Percentiles rank a stretch among this genome's conserved stretches.
Conservation (phyloP, 2,888 invertebrate genomes). For the Tetropium fuscum region DNA sequence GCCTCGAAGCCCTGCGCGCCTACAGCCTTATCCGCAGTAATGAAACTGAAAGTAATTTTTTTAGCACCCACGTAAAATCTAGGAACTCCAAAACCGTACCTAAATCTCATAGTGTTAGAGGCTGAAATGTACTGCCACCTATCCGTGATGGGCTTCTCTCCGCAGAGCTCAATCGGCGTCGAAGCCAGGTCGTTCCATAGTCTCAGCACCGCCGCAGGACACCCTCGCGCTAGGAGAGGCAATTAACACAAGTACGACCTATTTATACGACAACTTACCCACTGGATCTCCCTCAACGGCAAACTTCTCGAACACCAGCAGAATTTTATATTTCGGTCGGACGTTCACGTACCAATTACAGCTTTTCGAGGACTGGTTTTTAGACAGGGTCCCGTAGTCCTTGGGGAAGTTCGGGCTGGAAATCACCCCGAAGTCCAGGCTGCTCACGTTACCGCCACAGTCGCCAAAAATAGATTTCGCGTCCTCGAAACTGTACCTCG, state of each 20-base stretch:
- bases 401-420: slow-evolving; percentile 92
- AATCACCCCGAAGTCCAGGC: slow-evolving; percentile 84
- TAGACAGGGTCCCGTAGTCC: slow-evolving; percentile 87
- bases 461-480: slow-evolving; percentile 92
- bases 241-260: not conserved
- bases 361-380: slow-evolving; percentile 84
- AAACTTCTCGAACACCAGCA: slow-evolving; percentile 92
- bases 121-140: slow-evolving; percentile 90
- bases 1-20: slow-evolving; percentile 95
- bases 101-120: slow-evolving; percentile 87
- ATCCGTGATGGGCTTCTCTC: slow-evolving; percentile 80
- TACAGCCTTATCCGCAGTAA: slow-evolving; percentile 94
- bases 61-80: slow-evolving; percentile 45
- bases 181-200: slow-evolving; percentile 88
- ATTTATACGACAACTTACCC: slow-evolving; percentile 68
- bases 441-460: slow-evolving; percentile 92
- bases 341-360: slow-evolving; percentile 98
- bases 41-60: slow-evolving; percentile 76
- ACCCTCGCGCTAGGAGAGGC: slow-evolving; percentile 79
- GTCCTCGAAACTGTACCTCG: slow-evolving; percentile 91
- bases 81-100: no score
- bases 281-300: slow-evolving; percentile 93
- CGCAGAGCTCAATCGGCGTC: slow-evolving; percentile 90
- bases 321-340: slow-evolving; percentile 85
- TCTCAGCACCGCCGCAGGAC: slow-evolving; percentile 91